These are phyloP conservation scores for Pterobdella sp. DNA, from an alignment of 2,888 invertebrate genomes.

Conservation along the genomic window DNA sequence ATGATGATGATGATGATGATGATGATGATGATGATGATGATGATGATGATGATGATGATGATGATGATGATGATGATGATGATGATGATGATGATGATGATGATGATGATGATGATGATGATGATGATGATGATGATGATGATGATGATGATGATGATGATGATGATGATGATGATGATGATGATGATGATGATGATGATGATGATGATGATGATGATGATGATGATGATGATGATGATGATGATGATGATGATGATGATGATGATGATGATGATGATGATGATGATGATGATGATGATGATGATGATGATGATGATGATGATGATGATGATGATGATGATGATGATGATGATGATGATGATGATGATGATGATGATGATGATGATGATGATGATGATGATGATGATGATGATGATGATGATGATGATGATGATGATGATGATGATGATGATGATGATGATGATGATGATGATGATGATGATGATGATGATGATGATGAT, in stretches of 20 bases:
- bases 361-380: constrained; percentile 1
- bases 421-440: constrained; percentile 1
- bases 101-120: constrained; percentile 27
- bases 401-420: constrained; percentile 1
- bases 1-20: constrained; percentile 20
- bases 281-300: constrained; percentile 1
- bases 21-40: constrained; percentile 19
- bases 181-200: constrained; percentile 21
- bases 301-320: constrained; percentile 1
- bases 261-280: constrained; percentile 1
- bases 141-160: constrained; percentile 26
- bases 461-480: constrained; percentile 1
- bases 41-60: constrained; percentile 25
- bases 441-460: constrained; percentile 1
- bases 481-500: constrained; percentile 1
- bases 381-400: constrained; percentile 1
- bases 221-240: constrained; percentile 3
- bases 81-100: constrained; percentile 28
- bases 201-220: neutral
- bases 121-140: constrained; percentile 24
- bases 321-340: constrained; percentile 1
- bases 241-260: constrained; percentile 1
- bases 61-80: constrained; percentile 18
- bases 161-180: constrained; percentile 27
- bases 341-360: constrained; percentile 1